A percentile compares a stretch with the other conserved stretches of the same genome.
Evolutionary conservation across 2,797 vertebrate species (phyloP).

Genomic region (Pteropus rufus): DNA sequence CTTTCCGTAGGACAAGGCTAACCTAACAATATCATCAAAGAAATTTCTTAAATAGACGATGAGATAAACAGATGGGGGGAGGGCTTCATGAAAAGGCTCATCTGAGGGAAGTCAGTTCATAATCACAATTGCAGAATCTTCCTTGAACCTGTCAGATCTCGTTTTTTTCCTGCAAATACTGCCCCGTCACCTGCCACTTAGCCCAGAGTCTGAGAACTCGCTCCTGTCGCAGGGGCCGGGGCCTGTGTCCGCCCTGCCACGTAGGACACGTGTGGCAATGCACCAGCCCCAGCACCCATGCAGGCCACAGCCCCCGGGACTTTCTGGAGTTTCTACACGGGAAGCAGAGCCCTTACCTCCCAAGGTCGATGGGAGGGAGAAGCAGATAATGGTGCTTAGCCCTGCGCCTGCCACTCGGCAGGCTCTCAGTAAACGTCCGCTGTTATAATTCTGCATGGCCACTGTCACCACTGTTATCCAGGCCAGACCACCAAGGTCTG

Average conservation of each 20-base stretch:
- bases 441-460: accelerated
- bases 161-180: neutral
- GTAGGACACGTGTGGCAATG: accelerated
- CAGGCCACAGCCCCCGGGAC: accelerated
- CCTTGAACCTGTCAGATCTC: neutral
- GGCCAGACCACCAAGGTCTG: neutral
- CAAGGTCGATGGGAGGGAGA: neutral
- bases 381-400: neutral
- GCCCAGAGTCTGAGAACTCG: neutral
- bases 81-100: neutral
- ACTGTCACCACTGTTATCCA: accelerated
- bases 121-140: neutral
- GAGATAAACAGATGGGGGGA: neutral
- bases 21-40: neutral
- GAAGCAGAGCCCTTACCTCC: neutral
- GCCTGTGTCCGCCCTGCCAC: neutral
- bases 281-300: neutral
- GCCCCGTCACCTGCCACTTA: neutral
- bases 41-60: neutral
- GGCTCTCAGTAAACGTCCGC: accelerated
- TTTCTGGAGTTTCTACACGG: accelerated
- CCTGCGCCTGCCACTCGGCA: neutral
- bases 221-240: accelerated
- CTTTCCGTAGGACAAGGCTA: neutral
- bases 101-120: neutral